phyloP scores from a whole-genome alignment of 2,888 invertebrate species.

The Prosapia bicincta region DNA sequence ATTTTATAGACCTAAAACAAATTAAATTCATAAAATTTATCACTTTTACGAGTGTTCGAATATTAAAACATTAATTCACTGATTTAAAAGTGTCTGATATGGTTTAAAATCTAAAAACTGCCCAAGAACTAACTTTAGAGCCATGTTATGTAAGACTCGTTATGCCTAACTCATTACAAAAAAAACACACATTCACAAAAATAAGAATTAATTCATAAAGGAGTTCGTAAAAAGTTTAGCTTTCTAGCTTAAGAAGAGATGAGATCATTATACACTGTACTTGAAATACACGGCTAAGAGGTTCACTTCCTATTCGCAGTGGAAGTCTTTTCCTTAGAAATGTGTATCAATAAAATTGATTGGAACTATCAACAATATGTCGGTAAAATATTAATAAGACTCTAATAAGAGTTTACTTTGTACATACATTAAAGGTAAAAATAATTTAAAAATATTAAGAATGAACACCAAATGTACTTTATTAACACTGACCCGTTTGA shows the following conservation, averaged over 20 bases:
- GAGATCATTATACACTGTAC: background rate
- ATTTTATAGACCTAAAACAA: background rate
- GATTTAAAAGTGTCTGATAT: background rate
- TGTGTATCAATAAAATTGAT: background rate
- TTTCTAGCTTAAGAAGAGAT: background rate
- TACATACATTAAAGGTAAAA: constrained; percentile 1
- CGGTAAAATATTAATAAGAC: background rate
- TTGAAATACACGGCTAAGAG: background rate
- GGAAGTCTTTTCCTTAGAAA: background rate
- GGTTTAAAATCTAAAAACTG: constrained; percentile 2
- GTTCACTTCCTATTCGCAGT: background rate
- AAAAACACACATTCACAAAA: background rate
- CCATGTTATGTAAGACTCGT: background rate
- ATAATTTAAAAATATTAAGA: constrained; percentile 4
- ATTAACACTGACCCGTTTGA: constrained; percentile 31
- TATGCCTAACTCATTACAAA: background rate
- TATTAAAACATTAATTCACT: background rate
- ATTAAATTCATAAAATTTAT: background rate
- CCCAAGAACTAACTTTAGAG: background rate
- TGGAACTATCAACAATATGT: background rate
- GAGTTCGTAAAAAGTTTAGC: background rate
- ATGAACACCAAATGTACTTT: constrained; percentile 25
- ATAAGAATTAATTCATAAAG: background rate
- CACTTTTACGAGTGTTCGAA: background rate
- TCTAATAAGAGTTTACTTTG: constrained; percentile 4